Percentiles rank a stretch among this genome's conserved stretches.
These are phyloP conservation scores for Siphamia tubifer DNA, from an alignment of 2,113 vertebrate species.

Conservation along the genomic window DNA sequence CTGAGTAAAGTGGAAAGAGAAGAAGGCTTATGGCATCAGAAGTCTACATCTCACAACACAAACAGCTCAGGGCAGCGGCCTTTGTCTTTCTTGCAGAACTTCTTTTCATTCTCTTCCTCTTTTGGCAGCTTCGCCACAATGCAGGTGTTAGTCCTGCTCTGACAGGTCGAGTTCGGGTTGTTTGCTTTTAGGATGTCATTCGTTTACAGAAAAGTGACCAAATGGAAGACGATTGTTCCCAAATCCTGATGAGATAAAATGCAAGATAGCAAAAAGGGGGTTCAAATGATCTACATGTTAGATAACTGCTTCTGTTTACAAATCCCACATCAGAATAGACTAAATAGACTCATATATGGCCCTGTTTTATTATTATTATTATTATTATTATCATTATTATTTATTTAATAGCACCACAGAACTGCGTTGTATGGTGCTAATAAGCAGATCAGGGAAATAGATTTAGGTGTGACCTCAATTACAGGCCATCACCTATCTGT, in stretches of 20 bases:
- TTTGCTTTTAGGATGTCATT: slow-evolving; percentile 75
- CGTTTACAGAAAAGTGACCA: slow-evolving; percentile 65
- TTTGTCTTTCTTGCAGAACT: slow-evolving; percentile 56
- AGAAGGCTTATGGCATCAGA: slow-evolving; percentile 62
- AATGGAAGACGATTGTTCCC: slow-evolving; percentile 64
- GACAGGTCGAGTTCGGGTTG: slow-evolving; percentile 60
- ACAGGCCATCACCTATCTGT: slow-evolving; percentile 61
- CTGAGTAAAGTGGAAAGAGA: slow-evolving; percentile 53
- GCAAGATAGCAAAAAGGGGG: slow-evolving; percentile 46
- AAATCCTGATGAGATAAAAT: slow-evolving; percentile 22
- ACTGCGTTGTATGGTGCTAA: slow-evolving; percentile 34
- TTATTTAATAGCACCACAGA: slow-evolving; percentile 7
- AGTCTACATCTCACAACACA: slow-evolving; percentile 64
- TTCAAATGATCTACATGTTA: slow-evolving; percentile 12
- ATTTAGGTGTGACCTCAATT: slow-evolving; percentile 71
- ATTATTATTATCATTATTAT: no score
- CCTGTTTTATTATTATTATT: no score
- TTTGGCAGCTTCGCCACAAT: slow-evolving; percentile 50
- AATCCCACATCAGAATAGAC: background rate
- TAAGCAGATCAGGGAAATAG: slow-evolving; percentile 64
- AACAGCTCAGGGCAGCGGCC: slow-evolving; percentile 75
- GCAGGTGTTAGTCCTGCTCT: slow-evolving; percentile 70
- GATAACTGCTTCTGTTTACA: slow-evolving; percentile 18
- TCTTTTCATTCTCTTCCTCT: slow-evolving; percentile 70
- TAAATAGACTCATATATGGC: background rate